Base-by-base conservation (phyloP, 1,140 invertebrate genomes). In the Acarapis woodi region DNA sequence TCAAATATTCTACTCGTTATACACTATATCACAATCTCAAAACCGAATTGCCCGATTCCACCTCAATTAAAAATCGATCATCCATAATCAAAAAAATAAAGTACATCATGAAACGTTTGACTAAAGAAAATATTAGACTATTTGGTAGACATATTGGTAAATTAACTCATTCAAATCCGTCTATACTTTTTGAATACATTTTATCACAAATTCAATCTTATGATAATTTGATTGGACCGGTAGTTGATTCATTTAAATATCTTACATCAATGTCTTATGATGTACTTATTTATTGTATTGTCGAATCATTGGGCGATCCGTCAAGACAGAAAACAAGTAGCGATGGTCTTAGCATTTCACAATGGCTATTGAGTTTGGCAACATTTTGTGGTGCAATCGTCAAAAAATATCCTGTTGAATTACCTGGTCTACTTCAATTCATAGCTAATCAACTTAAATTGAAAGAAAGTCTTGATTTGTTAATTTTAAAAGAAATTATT, bases 71-170 rank as follows among this genome's bases (percentile, higher is more conserved):
- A 25, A 71, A 73, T 26, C 65, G 71, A 35, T 82, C 75, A 1
- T 71, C 83, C 49, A 69, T 73, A 1, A 63, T 85, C 39, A 82
- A 90, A 47, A 73, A 77, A 49, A 77, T 90, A 4, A 90, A 88
- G 51, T 82, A 80, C 42, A 74, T 93, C 5, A 88, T 97, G 77
- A 94, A 94, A 59, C 64, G 88, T 33, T 73, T 99, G 2, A 87
- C 79, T 47, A 99, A 96, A 54, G 93, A 99, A 56, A 97, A 87
- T 49, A 80, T 96, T 2, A 97, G 96, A 56, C 82, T 76, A 0
- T 74, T 87, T 37, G 88, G 93, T 5, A 59, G 93, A 40, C 70
- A 79, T 24, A 74, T 99, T 38, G 90, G 87, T 12, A 99, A 99
- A 62, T 61, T 96, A 14, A 87, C 80, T 22, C 88, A 97, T 52